Base-by-base conservation (phyloP, 2,797 vertebrate species). In the Lutra lutra region DNA sequence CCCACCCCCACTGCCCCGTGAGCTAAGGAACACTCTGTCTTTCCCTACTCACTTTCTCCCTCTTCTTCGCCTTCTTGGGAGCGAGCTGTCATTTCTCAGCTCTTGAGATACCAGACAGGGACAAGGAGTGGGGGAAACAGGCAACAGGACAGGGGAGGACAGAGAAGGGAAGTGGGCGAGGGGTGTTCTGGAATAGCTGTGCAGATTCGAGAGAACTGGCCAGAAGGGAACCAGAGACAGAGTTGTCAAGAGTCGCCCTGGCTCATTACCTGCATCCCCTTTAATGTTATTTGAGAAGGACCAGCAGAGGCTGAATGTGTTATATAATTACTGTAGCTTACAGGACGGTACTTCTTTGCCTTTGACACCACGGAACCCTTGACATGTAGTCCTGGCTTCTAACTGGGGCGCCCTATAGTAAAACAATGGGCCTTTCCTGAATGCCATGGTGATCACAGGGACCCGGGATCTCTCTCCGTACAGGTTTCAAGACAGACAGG, bases 101-200 rank as follows among this genome's bases (percentile, higher is more conserved):
- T 48, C 51, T 32, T 62, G 48, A 56, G 70, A 68, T 48, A 27
- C 51, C 56, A 72, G 66, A 90, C 11, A 14, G 35, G 82, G 83
- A 48, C 80, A 78, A 51, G 8, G 75, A 94, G 8, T 66, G 15
- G 75, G 83, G 78, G 85, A 32, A 35, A 23, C 56, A 40, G 82
- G 38, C 78, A 27, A 60, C 38, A 62, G 77, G 72, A 38, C 32
- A 14, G 46, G 77, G 72, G 43, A 92, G 94, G 89, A 90, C 90
- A 80, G 82, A 29, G 62, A 77, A 85, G 77, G 72, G 66, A 93
- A 88, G 70, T 1, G n/a, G 87, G 38, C 2, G 1, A 20, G 18
- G n/a, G n/a, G 9, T 10, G 8, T 35, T 35, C n/a, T 68, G n/a
- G 38, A 14, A 27, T 12, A 48, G 46, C 54, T 38, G 48, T 13